These are phyloP conservation scores for Halcyon senegalensis DNA, from an alignment of 2,113 vertebrate species.

Conservation along the genomic window DNA sequence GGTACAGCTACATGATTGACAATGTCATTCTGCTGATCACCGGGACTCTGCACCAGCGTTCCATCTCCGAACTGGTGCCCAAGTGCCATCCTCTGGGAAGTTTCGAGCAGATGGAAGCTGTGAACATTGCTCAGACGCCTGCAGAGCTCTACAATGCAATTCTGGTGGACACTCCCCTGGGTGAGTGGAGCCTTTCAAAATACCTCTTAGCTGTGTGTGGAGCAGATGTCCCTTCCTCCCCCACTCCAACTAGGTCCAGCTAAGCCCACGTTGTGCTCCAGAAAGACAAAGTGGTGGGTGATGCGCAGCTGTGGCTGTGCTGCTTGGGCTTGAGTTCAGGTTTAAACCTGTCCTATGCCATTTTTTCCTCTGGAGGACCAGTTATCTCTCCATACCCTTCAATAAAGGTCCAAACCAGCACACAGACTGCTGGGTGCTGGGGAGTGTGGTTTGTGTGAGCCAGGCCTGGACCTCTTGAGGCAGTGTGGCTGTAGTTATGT, in stretches of 20 bases:
- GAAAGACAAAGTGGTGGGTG: neutral
- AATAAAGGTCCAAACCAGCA: neutral
- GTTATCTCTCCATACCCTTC: neutral
- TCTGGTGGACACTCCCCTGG: conserved; percentile 95
- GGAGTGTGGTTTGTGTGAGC: neutral
- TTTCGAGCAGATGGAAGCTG: conserved; percentile 99
- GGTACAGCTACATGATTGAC: conserved; percentile 99
- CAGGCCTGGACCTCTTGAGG: neutral
- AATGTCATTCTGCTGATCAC: conserved; percentile 98
- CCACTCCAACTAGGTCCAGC: neutral
- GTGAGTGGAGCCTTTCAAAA: conserved; percentile 70
- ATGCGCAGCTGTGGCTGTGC: neutral
- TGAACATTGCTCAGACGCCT: conserved; percentile 98
- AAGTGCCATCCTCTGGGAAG: conserved; percentile 97
- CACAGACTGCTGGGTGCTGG: neutral
- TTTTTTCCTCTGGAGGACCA: neutral
- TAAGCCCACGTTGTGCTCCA: neutral
- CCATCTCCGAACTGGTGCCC: conserved; percentile 94
- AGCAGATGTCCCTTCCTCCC: neutral
- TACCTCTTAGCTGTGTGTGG: neutral
- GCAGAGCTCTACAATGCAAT: conserved; percentile 98
- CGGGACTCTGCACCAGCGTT: conserved; percentile 94
- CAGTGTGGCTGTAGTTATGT: neutral
- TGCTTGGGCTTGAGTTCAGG: neutral
- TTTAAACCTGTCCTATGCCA: neutral